These are phyloP conservation scores for Pelusios castaneus DNA, from an alignment of 2,113 vertebrate species.

Conservation along the genomic window DNA sequence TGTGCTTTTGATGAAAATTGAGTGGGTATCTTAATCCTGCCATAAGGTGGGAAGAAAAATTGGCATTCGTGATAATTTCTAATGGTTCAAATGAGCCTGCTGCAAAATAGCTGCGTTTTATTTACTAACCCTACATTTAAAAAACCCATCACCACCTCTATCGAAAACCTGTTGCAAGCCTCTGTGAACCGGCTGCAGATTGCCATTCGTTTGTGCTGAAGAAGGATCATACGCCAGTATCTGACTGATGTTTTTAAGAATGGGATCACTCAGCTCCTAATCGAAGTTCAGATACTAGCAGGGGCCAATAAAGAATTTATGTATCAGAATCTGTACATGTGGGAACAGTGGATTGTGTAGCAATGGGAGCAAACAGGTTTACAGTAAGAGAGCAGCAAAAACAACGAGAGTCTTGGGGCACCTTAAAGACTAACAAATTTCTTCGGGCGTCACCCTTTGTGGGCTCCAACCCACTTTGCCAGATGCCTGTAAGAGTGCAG, in stretches of 20 bases:
- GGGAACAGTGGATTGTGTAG: not conserved
- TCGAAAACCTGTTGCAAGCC: not conserved
- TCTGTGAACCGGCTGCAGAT: not conserved
- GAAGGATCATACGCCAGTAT: not conserved
- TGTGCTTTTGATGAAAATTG: constrained; percentile 69
- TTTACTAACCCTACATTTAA: constrained; percentile 46
- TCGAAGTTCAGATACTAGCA: constrained; percentile 27
- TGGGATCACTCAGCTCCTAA: constrained; percentile 13
- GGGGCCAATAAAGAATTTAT: not conserved
- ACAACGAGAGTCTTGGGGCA: too few species aligned
- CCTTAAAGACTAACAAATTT: too few species aligned
- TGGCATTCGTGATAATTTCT: constrained; percentile 34
- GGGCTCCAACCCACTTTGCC: too few species aligned
- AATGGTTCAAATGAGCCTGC: constrained; percentile 66
- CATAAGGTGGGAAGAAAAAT: constrained; percentile 29
- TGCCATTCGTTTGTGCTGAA: not conserved
- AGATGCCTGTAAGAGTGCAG: too few species aligned
- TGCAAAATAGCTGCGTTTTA: constrained; percentile 54
- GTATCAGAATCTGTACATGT: not conserved
- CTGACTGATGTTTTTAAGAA: constrained; percentile 21
- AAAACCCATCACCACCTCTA: constrained; percentile 2
- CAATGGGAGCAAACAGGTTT: not conserved
- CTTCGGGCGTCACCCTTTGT: too few species aligned
- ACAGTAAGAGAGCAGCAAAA: not conserved
- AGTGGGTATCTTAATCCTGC: constrained; percentile 52